Percentiles rank a stretch among this genome's conserved stretches.
phyloP scores from a whole-genome alignment of 2,888 invertebrate species.

The Drosophila birchii region DNA sequence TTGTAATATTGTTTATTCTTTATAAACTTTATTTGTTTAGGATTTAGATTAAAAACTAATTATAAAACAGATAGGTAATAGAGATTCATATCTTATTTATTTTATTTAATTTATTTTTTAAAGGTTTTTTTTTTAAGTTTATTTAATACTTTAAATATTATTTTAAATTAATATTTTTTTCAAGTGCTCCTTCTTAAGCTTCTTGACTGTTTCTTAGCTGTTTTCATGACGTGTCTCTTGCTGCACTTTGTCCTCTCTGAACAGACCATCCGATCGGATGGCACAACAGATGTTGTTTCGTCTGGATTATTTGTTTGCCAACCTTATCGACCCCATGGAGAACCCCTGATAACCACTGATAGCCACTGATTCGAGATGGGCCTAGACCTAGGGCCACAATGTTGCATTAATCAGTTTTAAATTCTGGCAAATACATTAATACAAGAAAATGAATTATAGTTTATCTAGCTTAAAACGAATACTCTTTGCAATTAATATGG shows the following conservation, averaged over 20 bases:
- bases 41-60: too few species aligned
- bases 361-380: slow-evolving; percentile 3
- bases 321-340: slow-evolving; percentile 13
- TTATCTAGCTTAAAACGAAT: neutral
- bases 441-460: neutral
- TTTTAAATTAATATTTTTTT: neutral
- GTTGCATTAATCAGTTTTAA: neutral
- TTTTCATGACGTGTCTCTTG: slow-evolving; percentile 28
- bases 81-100: too few species aligned
- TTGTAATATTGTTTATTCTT: too few species aligned
- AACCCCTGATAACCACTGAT: slow-evolving; percentile 11
- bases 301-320: slow-evolving; percentile 26
- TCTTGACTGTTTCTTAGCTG: neutral
- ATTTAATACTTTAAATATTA: neutral
- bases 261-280: slow-evolving; percentile 35
- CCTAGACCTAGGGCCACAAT: neutral
- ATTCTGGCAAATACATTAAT: neutral
- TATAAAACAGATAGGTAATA: too few species aligned
- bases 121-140: too few species aligned
- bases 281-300: slow-evolving; percentile 26
- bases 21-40: too few species aligned
- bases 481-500: neutral
- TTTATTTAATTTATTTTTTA: neutral
- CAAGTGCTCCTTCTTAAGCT: neutral
- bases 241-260: slow-evolving; percentile 11